Conservation (phyloP, 2,113 vertebrate species). For the Microcebus ravelobensis region DNA sequence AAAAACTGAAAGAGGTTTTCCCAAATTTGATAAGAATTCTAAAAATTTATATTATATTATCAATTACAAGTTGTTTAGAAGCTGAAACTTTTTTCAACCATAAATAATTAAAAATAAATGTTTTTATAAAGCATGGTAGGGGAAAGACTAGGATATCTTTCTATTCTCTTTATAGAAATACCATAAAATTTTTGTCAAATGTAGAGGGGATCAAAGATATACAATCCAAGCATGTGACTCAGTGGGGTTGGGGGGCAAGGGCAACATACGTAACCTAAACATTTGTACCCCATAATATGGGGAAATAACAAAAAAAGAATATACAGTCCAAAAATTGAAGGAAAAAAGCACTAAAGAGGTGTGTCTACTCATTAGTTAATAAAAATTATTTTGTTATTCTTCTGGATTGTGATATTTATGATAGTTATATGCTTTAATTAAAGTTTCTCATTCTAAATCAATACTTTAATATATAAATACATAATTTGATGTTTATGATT, state of each 20-base stretch:
- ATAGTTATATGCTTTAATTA: not conserved
- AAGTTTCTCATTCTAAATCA: not conserved
- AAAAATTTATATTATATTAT: not conserved
- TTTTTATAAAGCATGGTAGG: not conserved
- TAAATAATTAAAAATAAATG: not conserved
- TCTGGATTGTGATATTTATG: not conserved
- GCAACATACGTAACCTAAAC: too few relatives aligned
- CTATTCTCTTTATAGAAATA: not conserved
- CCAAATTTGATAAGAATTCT: not conserved
- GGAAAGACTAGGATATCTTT: not conserved
- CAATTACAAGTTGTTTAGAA: not conserved
- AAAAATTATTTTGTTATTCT: not conserved
- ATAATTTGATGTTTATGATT: not conserved
- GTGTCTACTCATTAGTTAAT: not conserved
- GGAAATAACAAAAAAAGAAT: not conserved
- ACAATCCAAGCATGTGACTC: too few relatives aligned
- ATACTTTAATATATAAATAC: slow-evolving; percentile 18
- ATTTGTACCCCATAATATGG: too few relatives aligned
- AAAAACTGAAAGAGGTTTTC: not conserved
- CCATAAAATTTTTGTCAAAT: not conserved
- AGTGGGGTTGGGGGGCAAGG: too few relatives aligned
- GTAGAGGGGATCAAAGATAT: not conserved
- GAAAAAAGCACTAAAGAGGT: not conserved
- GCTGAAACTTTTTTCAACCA: not conserved
- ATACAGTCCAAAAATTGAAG: not conserved